Percentiles rank a stretch among this genome's conserved stretches.
Evolutionary conservation across 2,113 vertebrate species (phyloP).

Genomic region (Eleginops maclovinus): DNA sequence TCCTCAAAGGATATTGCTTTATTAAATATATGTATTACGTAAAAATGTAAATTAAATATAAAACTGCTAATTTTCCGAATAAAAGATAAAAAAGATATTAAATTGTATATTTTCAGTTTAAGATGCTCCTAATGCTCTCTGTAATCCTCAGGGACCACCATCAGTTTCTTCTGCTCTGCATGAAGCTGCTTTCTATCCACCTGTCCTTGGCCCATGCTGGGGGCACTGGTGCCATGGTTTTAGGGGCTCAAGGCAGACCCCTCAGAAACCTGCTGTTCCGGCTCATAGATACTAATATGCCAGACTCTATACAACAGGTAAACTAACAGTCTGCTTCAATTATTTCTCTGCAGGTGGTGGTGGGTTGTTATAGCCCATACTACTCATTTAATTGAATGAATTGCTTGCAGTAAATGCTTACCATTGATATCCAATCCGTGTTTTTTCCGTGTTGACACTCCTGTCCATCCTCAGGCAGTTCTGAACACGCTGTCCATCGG

Average conservation of each 20-base stretch:
- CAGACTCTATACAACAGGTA: slow-evolving; percentile 98
- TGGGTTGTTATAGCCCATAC: not conserved
- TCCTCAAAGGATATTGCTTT: too few relatives aligned
- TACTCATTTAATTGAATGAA: not conserved
- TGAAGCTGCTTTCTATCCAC: slow-evolving; percentile 97
- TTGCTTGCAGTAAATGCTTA: not conserved
- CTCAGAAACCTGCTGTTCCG: slow-evolving; percentile 96
- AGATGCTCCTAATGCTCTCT: slow-evolving; percentile 10
- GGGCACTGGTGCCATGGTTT: slow-evolving; percentile 95
- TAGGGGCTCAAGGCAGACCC: slow-evolving; percentile 94
- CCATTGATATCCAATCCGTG: not conserved
- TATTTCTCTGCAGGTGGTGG: not conserved
- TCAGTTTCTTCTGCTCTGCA: slow-evolving; percentile 94
- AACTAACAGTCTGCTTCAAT: not conserved
- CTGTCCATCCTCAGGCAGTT: slow-evolving; percentile 87
- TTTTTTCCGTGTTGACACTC: slow-evolving; percentile 21
- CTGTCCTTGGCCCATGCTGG: slow-evolving; percentile 96
- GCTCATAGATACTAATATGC: slow-evolving; percentile 95
- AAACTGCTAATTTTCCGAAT: too few relatives aligned
- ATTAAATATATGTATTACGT: too few relatives aligned
- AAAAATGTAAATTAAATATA: too few relatives aligned
- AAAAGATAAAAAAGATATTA: too few relatives aligned
- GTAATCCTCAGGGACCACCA: slow-evolving; percentile 91
- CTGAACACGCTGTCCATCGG: slow-evolving; percentile 96
- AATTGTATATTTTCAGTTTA: not conserved